Base-by-base conservation (phyloP, 2,888 invertebrate species). In the Frankliniella fusca region DNA sequence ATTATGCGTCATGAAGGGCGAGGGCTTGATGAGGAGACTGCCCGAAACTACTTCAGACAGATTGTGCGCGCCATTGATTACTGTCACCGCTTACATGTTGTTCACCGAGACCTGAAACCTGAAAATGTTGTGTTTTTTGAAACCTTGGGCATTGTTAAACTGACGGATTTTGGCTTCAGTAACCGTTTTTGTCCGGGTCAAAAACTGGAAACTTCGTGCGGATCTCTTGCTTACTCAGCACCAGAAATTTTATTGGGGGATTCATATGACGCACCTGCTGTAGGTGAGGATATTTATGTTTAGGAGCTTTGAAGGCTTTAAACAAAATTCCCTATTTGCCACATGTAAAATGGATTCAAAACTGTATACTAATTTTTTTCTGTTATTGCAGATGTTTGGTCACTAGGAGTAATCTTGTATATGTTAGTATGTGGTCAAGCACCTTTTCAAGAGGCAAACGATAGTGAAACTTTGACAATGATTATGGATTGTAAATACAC, bases 71-170 rank as follows among this genome's bases (percentile, higher is more conserved):
- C 99, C 85, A 99, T 99, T 88, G 96, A 97, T 85, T 96, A 98
- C 88, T 99, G 99, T 90, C 99, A 99, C 90, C 94, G 96, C 90
- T 91, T 95, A 84, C 94, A 94, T 88, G 94, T 95, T 48, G 92
- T 95, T 23, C 95, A 95, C 87, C 92, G 99, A 85, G 99, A 99
- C 90, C 91, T 99, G 85, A 99, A 99, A 90, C 99, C 99, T 20
- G 99, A 99, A 89, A 99, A 99, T 91, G 99, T 99, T 83, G 98
- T 99, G 81, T 99, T 99, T 90, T 99, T 99, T 89, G 97, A 98
- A 89, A 97, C 97, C 89, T 90, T 96, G 86, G 97, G 97, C 83
- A 93, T 97, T 88, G 99, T 99, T 54, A 99, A 99, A 90, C 91
- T 99, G 87, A 99, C 99, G 84, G 99, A 99, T 90, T 99, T 99